Base-by-base conservation (phyloP, 2,888 invertebrate species). In the Zaprionus lineosus region DNA sequence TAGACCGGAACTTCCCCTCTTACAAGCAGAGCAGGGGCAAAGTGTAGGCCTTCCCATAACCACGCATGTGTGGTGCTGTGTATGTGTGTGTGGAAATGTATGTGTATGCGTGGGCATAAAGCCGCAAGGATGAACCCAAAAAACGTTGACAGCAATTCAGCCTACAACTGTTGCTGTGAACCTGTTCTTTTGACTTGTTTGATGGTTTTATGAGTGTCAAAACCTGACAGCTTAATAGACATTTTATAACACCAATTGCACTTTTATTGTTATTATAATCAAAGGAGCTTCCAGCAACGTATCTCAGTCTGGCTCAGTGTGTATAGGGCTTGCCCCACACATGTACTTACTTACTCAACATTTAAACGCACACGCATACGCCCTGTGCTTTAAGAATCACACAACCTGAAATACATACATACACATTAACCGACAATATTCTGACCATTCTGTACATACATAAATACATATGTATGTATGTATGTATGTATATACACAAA, bases 141-240 rank as follows among this genome's bases (percentile, higher is more conserved):
- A 69, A 68, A 71, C 59, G 64, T 60, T 78, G 84, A 77, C 86
- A 81, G 70, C 52, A 18, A 37, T 57, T 59, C 65, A 43, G 29
- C 75, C 47, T 68, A 41, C 79, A 43, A 14, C 11, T 53, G 64
- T 75, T 74, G 41, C 86, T 88, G 88, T 3, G 74, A 65, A 62
- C 88, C 88, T 87, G 86, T 77, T 87, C 81, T 66, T 86, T 86
- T 86, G 74, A 82, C 85, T 86, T 84, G 86, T 87, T 88, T 88
- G 88, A 88, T 83, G 88, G 84, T 86, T 88, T 88, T 87, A 88
- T 76, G 88, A 87, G 86, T 76, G 77, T 85, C 85, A 83, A 77
- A 73, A 74, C 81, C 81, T 84, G 88, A 88, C 87, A 87, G 79
- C 74, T 86, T 87, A 87, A 87, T 87, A 82, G 78, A 66, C 72